Evolutionary conservation across 2,888 invertebrate genomes (phyloP).

Genomic region (Ophioninae sp.): DNA sequence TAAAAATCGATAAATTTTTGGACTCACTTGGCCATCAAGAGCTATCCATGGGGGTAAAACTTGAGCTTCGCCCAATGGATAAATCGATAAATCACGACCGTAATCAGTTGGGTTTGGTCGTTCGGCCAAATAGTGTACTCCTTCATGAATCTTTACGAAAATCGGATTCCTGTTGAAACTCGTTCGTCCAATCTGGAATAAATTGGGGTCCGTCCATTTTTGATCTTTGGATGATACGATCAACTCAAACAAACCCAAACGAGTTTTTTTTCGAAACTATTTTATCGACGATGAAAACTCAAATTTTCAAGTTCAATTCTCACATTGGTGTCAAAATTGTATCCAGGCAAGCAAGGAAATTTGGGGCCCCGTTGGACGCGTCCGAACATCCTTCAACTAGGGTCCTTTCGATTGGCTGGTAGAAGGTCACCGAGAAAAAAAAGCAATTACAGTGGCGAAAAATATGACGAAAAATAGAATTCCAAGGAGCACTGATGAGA

Average conservation of each 20-base stretch:
- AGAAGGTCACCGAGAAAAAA: constrained; percentile 38
- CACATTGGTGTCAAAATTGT: constrained; percentile 86
- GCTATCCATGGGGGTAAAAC: constrained; percentile 93
- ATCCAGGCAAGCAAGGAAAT: constrained; percentile 89
- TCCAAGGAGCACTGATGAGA: constrained; percentile 20
- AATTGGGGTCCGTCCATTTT: too few relatives aligned
- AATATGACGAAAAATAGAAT: constrained; percentile 10
- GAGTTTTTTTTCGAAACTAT: neutral
- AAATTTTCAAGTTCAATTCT: constrained; percentile 71
- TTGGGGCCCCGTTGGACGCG: constrained; percentile 84
- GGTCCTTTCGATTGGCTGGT: neutral
- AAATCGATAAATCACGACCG: constrained; percentile 86
- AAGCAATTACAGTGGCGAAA: neutral
- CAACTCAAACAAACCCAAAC: neutral
- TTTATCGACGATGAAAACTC: too few relatives aligned
- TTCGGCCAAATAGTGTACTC: constrained; percentile 85
- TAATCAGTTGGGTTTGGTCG: constrained; percentile 85
- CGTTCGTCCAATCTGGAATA: constrained; percentile 84
- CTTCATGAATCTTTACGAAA: constrained; percentile 84
- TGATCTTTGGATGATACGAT: too few relatives aligned
- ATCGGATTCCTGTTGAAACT: constrained; percentile 85
- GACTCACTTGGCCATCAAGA: constrained; percentile 90
- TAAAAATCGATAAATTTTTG: neutral
- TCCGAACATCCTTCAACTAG: neutral
- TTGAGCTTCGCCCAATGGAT: constrained; percentile 88